Evolutionary conservation across 2,113 vertebrate genomes (phyloP).

Genomic region (Leiothrix lutea): DNA sequence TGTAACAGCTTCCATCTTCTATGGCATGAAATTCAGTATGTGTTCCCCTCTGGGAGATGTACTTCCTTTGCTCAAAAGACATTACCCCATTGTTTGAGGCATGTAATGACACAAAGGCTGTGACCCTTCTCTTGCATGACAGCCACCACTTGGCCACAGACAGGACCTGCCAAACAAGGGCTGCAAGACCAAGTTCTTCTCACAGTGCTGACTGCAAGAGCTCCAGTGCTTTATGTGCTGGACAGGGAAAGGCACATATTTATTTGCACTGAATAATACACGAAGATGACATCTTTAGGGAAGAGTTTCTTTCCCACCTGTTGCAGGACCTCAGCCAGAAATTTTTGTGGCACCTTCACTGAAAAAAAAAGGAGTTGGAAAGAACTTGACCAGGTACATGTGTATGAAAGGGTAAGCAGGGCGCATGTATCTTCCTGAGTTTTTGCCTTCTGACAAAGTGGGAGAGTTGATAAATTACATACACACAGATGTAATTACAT

Average conservation of each 20-base stretch:
- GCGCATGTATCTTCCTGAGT: rapidly evolving
- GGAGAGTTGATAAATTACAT: neutral
- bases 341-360: neutral
- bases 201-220: neutral
- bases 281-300: neutral
- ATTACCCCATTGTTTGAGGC: neutral
- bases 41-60: neutral
- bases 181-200: neutral
- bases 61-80: neutral
- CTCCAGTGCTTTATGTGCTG: rapidly evolving
- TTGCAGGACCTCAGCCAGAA: neutral
- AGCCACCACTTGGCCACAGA: neutral
- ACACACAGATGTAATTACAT: neutral
- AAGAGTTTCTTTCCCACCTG: neutral
- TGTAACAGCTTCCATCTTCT: neutral
- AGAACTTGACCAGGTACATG: neutral
- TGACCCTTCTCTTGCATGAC: neutral
- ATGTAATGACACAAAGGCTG: neutral
- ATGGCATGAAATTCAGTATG: rapidly evolving
- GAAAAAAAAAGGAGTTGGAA: neutral
- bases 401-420: neutral
- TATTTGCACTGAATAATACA: neutral
- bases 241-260: neutral
- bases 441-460: neutral
- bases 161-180: neutral